Percentiles rank a stretch among this genome's conserved stretches.
Conservation (phyloP, 2,797 vertebrate species). For the Enteromius fasciolatus region DNA sequence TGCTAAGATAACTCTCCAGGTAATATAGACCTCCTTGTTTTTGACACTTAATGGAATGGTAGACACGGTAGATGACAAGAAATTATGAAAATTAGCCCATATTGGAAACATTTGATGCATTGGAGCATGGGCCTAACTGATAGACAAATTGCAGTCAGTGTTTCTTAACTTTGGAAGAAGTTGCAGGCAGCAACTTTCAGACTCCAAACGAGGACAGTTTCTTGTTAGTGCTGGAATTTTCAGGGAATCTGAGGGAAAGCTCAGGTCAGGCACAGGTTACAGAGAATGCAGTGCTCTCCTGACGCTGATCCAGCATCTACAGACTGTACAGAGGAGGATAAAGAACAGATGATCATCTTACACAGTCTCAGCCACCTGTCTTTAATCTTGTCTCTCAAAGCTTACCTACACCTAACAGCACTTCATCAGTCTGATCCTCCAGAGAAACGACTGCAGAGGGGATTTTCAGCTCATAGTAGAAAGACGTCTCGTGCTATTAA, state of each 20-base stretch:
- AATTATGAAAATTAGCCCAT: background rate
- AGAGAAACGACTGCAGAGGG: background rate
- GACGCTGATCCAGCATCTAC: slow-evolving; percentile 9
- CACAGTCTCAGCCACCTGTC: slow-evolving; percentile 9
- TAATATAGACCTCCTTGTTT: slow-evolving; percentile 2
- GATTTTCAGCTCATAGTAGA: background rate
- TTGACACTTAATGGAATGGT: background rate
- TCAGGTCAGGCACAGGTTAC: slow-evolving; percentile 17
- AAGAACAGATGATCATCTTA: slow-evolving; percentile 24
- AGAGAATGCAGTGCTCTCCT: slow-evolving; percentile 1
- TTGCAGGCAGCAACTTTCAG: background rate
- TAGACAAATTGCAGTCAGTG: background rate
- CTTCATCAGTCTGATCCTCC: slow-evolving; percentile 4
- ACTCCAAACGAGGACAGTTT: slow-evolving; percentile 1
- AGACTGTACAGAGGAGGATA: slow-evolving; percentile 30
- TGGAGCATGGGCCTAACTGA: background rate
- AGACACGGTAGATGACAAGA: background rate
- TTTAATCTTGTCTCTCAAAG: slow-evolving; percentile 18
- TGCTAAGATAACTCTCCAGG: background rate
- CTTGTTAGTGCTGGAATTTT: slow-evolving; percentile 24
- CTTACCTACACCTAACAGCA: background rate
- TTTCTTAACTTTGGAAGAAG: background rate
- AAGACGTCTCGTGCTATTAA: background rate
- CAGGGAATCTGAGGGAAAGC: background rate
- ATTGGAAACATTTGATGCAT: background rate